Evolutionary conservation across 2,888 invertebrate genomes (phyloP).

Genomic region (Coleophora deauratella): DNA sequence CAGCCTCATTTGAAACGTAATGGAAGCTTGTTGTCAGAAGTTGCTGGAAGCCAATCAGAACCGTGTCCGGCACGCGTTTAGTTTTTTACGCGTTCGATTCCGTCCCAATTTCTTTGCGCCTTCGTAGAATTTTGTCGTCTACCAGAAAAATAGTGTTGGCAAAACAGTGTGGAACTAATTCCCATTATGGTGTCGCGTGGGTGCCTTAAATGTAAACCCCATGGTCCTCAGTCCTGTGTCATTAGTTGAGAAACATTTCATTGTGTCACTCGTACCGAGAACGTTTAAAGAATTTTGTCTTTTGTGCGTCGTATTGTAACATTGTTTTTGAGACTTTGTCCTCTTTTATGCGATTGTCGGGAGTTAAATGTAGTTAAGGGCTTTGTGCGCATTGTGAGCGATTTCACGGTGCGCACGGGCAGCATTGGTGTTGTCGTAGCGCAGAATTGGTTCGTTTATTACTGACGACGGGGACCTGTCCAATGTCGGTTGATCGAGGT

Average conservation of each 20-base stretch:
- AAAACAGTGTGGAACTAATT: slow-evolving; percentile 71
- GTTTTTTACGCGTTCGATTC: slow-evolving; percentile 42
- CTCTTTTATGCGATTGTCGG: slow-evolving; percentile 62
- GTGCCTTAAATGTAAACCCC: slow-evolving; percentile 46
- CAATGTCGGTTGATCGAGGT: slow-evolving; percentile 43
- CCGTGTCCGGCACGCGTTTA: slow-evolving; percentile 48
- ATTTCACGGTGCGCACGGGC: slow-evolving; percentile 54
- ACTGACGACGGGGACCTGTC: slow-evolving; percentile 57
- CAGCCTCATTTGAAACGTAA: too few species aligned
- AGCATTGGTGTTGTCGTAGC: slow-evolving; percentile 41
- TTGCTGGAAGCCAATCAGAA: slow-evolving; percentile 21
- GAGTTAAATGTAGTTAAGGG: slow-evolving; percentile 68
- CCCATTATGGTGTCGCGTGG: slow-evolving; percentile 69
- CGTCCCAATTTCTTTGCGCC: slow-evolving; percentile 44
- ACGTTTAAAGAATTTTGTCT: slow-evolving; percentile 38
- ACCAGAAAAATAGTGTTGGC: slow-evolving; percentile 47
- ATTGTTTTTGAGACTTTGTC: slow-evolving; percentile 57
- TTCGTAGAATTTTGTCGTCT: slow-evolving; percentile 52
- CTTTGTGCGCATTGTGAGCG: slow-evolving; percentile 49
- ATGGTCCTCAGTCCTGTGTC: slow-evolving; percentile 23
- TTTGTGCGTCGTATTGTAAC: slow-evolving; percentile 37
- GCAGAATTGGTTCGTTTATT: slow-evolving; percentile 64
- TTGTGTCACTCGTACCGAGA: slow-evolving; percentile 48
- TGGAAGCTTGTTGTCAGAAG: slow-evolving; percentile 8
- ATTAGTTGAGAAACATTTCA: slow-evolving; percentile 51